Conservation (phyloP, 2,113 vertebrate species). For the Corynorhinus townsendii region DNA sequence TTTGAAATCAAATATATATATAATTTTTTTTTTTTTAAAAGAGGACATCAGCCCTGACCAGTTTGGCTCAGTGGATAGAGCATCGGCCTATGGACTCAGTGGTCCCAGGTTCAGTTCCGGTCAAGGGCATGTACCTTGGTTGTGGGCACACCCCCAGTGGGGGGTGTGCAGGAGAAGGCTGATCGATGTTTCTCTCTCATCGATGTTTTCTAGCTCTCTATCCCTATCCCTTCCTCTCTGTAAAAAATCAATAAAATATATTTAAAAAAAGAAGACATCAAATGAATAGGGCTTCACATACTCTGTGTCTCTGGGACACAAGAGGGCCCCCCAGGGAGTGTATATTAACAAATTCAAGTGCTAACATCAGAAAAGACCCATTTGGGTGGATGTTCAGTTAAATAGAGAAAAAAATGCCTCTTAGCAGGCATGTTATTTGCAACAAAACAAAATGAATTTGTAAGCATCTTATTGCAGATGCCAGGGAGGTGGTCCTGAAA, state of each 20-base stretch:
- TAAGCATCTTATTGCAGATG: slow-evolving; percentile 18
- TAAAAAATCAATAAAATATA: too few species aligned
- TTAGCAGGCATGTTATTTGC: slow-evolving; percentile 23
- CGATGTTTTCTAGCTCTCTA: too few species aligned
- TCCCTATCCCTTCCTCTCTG: too few species aligned
- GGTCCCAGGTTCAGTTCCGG: too few species aligned
- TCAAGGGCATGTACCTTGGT: too few species aligned
- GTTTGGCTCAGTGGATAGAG: too few species aligned
- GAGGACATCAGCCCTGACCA: background rate
- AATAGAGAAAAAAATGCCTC: background rate
- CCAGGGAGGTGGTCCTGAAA: background rate
- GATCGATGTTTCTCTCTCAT: too few species aligned
- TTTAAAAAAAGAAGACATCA: background rate
- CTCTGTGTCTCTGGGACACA: background rate
- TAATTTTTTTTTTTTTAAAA: too few species aligned
- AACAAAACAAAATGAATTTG: slow-evolving; percentile 37
- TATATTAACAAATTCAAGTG: background rate
- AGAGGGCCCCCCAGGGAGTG: background rate
- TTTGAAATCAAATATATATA: too few species aligned
- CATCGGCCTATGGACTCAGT: too few species aligned
- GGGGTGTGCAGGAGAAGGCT: too few species aligned
- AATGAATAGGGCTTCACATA: background rate
- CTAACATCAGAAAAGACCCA: background rate
- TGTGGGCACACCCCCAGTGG: too few species aligned
- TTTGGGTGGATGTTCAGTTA: background rate